These are phyloP conservation scores for Trematocara caparti DNA, from an alignment of 2,797 vertebrate species.

Conservation along the genomic window DNA sequence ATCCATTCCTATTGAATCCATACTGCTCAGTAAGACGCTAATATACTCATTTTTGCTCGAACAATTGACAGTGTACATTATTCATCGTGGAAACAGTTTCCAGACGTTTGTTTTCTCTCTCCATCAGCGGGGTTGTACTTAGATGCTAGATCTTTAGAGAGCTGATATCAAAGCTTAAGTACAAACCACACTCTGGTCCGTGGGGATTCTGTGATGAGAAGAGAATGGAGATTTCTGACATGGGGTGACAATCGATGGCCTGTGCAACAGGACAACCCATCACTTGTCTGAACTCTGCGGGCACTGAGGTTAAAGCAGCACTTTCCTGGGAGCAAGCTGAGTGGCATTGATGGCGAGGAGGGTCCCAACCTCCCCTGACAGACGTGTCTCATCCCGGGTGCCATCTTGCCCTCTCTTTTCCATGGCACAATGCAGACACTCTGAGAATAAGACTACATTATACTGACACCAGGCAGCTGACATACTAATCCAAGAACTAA, in stretches of 20 bases:
- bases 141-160: accelerated
- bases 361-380: constrained; percentile 73
- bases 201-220: constrained; percentile 35
- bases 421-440: constrained; percentile 23
- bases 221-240: constrained; percentile 39
- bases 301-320: constrained; percentile 43
- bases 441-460: constrained; percentile 44
- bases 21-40: neutral
- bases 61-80: neutral
- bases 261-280: constrained; percentile 48
- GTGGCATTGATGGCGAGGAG: constrained; percentile 66
- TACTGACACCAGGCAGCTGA: constrained; percentile 60
- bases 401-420: constrained; percentile 34
- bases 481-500: constrained; percentile 68
- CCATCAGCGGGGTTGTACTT: constrained; percentile 11
- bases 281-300: constrained; percentile 64
- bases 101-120: constrained; percentile 1
- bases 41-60: neutral
- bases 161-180: neutral
- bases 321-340: constrained; percentile 54
- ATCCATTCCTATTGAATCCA: neutral
- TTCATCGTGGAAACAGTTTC: neutral
- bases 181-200: constrained; percentile 27
- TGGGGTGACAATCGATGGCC: constrained; percentile 52
- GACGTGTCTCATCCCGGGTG: constrained; percentile 49